Evolutionary conservation across 2,888 invertebrate genomes (phyloP), one percentile per base, ranked within the genome.

Genomic region (Catocala nupta): DNA sequence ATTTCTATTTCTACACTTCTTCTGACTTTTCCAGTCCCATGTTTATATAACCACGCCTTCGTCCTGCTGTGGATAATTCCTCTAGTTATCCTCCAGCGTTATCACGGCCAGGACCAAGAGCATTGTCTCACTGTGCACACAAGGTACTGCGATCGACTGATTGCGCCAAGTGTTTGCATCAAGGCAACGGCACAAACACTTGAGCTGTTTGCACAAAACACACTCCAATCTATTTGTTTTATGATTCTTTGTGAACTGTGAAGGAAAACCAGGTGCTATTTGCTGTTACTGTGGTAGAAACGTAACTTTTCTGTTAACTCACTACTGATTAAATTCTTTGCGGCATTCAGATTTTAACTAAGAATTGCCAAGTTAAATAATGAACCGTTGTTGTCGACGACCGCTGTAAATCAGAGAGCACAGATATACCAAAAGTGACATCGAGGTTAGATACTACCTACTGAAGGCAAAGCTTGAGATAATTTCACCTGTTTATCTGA

Each of bases 101-200:
- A 71, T 77, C 70, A 62, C 12, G 51, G 11, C 48, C 39, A 47
- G 54, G 55, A 54, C 67, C 55, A 57, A 74, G 77, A 59, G 70
- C 77, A 77, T 73, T 73, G 77, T 73, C 68, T 75, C 45, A 34
- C 56, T 68, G 67, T 68, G 63, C 44, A 9, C 57, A 71, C 77
- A 77, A 77, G 75, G 67, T 69, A 64, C 63, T 63, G 65, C 63
- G 67, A 75, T 73, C 77, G 77, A 69, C 77, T 73, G 77, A 77
- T 77, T 70, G 59, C 58, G 60, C 13, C 42, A 36, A 77, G 75
- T 77, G 71, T 70, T 77, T 73, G 55, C 63, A 55, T 63, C 75
- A 69, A 73, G 76, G 73, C 66, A 57, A 61, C 43, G 63, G 53
- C 52, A 52, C 57, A 71, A 65, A 73, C 73, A 75, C 65, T 16